phyloP scores from a whole-genome alignment of 2,888 invertebrate species.

The Smittia aterrima region DNA sequence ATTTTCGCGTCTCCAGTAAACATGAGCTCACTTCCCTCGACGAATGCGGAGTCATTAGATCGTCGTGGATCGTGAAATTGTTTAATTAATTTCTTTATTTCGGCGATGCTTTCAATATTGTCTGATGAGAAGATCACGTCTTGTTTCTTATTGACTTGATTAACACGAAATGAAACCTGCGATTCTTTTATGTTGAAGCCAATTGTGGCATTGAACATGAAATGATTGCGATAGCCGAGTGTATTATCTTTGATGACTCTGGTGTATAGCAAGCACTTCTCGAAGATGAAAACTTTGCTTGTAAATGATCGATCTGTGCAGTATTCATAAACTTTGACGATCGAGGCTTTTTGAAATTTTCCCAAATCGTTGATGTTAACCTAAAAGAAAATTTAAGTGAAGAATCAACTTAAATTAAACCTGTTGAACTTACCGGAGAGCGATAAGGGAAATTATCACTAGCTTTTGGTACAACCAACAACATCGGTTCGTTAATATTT shows the following conservation, averaged over 20 bases:
- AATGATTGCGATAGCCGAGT: neutral
- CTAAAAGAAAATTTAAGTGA: neutral
- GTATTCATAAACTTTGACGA: neutral
- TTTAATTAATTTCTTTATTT: neutral
- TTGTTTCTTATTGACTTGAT: neutral
- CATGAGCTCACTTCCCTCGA: slow-evolving; percentile 6
- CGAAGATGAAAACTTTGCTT: slow-evolving; percentile 17
- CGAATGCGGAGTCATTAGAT: slow-evolving; percentile 11
- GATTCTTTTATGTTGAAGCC: neutral
- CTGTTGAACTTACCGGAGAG: neutral
- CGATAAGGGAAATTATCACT: neutral
- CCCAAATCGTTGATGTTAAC: neutral
- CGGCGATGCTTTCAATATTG: neutral
- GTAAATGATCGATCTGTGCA: neutral
- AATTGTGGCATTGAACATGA: neutral
- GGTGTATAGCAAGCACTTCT: slow-evolving; percentile 13
- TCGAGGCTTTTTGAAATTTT: neutral
- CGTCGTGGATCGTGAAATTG: slow-evolving; percentile 8
- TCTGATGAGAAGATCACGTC: neutral
- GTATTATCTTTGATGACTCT: neutral
- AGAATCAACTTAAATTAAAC: neutral
- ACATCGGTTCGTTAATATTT: neutral
- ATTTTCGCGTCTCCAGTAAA: neutral
- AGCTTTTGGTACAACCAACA: neutral
- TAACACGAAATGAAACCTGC: neutral